These are phyloP conservation scores for Pagrus major DNA, from an alignment of 2,113 vertebrate species.

Conservation along the genomic window DNA sequence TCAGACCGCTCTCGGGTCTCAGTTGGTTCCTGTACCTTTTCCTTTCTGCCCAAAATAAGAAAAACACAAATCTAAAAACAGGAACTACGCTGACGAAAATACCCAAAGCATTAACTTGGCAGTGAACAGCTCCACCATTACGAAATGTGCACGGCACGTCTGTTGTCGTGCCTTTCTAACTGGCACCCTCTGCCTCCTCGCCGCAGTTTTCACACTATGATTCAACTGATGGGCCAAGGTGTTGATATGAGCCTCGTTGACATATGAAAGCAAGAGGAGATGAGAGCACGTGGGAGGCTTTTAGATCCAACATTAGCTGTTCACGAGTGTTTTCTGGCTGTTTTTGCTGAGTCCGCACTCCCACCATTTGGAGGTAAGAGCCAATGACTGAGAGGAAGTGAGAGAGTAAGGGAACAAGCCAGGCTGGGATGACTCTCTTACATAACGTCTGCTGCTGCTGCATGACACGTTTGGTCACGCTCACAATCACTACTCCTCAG, in stretches of 20 bases:
- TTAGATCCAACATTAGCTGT: conserved; percentile 42
- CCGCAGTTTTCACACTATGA: conserved; percentile 42
- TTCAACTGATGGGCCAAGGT: conserved; percentile 48
- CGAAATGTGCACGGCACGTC: conserved; percentile 5
- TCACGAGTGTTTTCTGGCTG: conserved; percentile 39
- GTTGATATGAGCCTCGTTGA: conserved; percentile 40
- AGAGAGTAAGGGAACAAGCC: conserved; percentile 10
- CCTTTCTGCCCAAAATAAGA: neutral
- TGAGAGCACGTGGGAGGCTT: conserved; percentile 50
- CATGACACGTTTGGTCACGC: conserved; percentile 60
- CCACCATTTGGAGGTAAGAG: conserved; percentile 50
- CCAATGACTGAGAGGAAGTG: conserved; percentile 23
- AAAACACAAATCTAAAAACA: neutral
- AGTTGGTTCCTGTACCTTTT: neutral
- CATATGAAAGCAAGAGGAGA: conserved; percentile 51
- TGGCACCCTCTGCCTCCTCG: conserved; percentile 10
- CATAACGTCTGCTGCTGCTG: conserved; percentile 55
- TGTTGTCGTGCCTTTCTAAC: conserved; percentile 29
- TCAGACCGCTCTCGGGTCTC: neutral
- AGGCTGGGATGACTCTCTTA: conserved; percentile 52
- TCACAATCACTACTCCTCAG: conserved; percentile 36
- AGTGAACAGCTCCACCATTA: neutral
- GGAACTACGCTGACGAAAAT: neutral
- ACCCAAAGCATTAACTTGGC: neutral
- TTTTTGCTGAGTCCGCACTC: conserved; percentile 60